A percentile compares a stretch with the other conserved stretches of the same genome.
Conservation (phyloP, 2,888 invertebrate species). For the Artemia sinica region DNA sequence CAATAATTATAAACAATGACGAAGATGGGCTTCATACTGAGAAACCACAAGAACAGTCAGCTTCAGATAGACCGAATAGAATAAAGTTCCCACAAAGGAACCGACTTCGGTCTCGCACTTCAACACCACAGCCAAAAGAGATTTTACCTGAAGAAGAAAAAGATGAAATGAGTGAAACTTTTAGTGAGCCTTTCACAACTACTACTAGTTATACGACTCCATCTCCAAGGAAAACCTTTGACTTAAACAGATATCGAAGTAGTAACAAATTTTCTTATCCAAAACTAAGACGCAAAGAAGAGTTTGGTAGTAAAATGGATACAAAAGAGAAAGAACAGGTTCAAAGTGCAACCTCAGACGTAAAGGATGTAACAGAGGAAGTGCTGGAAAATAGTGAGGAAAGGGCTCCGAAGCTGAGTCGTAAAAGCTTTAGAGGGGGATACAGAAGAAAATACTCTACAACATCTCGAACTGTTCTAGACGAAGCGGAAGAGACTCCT, state of each 20-base stretch:
- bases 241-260: neutral
- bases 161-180: neutral
- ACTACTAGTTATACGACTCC: neutral
- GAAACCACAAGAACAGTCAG: neutral
- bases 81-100: neutral
- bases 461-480: neutral
- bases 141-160: neutral
- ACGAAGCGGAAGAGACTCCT: neutral
- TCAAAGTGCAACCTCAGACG: neutral
- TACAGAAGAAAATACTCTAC: slow-evolving; percentile 1
- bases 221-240: slow-evolving; percentile 9
- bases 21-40: neutral
- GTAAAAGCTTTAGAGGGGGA: neutral
- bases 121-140: neutral
- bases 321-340: neutral
- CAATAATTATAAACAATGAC: too few relatives aligned
- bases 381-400: neutral
- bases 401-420: neutral
- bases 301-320: neutral
- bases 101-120: neutral
- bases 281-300: neutral
- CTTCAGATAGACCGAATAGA: neutral
- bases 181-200: neutral
- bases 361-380: neutral
- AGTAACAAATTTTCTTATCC: neutral